Conservation (phyloP, 2,888 invertebrate species). For the Eurytoma adleriae region DNA sequence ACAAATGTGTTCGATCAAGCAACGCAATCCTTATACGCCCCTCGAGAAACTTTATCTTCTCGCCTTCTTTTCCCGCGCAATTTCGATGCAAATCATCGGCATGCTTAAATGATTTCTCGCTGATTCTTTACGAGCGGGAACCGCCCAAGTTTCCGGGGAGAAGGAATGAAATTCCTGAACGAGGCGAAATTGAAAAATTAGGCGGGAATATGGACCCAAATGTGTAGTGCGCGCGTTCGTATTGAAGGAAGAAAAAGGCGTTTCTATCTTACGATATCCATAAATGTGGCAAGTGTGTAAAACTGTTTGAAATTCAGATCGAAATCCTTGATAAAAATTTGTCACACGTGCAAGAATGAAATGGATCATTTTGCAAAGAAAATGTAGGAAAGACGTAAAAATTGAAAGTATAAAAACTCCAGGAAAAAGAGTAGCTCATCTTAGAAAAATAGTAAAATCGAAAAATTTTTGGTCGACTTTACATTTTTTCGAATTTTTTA, state of each 20-base stretch:
- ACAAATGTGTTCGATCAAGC: too few species aligned
- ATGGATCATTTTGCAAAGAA: constrained; percentile 4
- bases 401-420: background rate
- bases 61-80: background rate
- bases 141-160: background rate
- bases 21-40: background rate
- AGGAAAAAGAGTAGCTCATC: background rate
- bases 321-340: constrained; percentile 1
- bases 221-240: too few species aligned
- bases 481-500: too few species aligned
- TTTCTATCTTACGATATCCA: too few species aligned
- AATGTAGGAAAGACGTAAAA: background rate
- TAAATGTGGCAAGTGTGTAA: too few species aligned
- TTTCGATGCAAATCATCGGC: constrained; percentile 41
- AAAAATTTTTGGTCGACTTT: background rate
- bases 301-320: background rate
- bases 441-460: too few species aligned
- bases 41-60: background rate
- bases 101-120: constrained; percentile 24
- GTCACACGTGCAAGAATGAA: constrained; percentile 2
- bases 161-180: background rate
- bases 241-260: too few species aligned
- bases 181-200: constrained; percentile 25
- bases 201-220: background rate
- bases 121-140: background rate